These are phyloP conservation scores for Sericinus montela DNA, from an alignment of 2,888 invertebrate genomes.

Conservation along the genomic window DNA sequence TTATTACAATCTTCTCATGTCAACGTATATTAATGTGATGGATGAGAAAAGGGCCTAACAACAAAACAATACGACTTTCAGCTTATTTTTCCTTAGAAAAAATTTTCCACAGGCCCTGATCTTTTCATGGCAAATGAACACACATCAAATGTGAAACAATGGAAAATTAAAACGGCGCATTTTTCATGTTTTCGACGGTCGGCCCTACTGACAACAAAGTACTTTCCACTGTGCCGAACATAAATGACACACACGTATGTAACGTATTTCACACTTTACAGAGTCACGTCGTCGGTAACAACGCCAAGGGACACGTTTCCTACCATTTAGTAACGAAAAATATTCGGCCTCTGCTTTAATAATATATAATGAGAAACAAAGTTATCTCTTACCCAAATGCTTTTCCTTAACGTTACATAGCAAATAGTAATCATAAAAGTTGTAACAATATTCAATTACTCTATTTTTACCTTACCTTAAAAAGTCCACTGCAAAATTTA, in stretches of 20 bases:
- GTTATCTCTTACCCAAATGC: no score
- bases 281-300: slow-evolving; percentile 7
- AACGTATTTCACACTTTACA: slow-evolving; percentile 16
- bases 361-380: no score
- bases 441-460: no score
- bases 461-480: no score
- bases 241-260: slow-evolving; percentile 5
- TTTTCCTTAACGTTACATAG: no score
- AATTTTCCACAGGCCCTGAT: background rate
- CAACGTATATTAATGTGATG: no score
- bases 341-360: background rate
- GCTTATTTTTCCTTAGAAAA: background rate
- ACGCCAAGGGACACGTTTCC: slow-evolving; percentile 6
- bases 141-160: slow-evolving; percentile 9
- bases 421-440: no score
- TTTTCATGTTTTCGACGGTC: slow-evolving; percentile 5
- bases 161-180: slow-evolving; percentile 7
- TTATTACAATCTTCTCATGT: no score
- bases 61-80: background rate
- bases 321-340: background rate
- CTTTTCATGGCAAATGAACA: slow-evolving; percentile 6
- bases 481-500: no score
- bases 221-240: slow-evolving; percentile 14
- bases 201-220: slow-evolving; percentile 9
- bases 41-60: background rate